phyloP scores from a whole-genome alignment of 1,140 invertebrate species.

The Antheraea pernyi region DNA sequence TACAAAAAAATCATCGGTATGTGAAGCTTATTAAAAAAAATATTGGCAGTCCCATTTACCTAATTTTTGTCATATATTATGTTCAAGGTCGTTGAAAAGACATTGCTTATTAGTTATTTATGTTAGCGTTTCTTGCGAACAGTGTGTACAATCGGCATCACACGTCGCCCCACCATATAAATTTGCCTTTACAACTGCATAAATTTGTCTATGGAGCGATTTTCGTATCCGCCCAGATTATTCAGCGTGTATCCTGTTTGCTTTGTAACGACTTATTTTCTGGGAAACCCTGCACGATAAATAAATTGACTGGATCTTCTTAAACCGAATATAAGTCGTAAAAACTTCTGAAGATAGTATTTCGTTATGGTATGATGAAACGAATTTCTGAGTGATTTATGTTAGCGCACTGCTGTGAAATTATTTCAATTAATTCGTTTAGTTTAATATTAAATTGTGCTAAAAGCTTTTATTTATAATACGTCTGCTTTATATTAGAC shows the following conservation, averaged over 20 bases:
- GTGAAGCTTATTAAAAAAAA: too few relatives aligned
- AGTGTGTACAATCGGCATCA: slow-evolving; percentile 31
- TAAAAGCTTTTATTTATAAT: too few relatives aligned
- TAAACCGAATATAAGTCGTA: slow-evolving; percentile 18
- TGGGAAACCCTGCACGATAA: slow-evolving; percentile 49
- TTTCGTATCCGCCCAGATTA: slow-evolving; percentile 61
- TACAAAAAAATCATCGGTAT: too few relatives aligned
- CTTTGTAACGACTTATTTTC: slow-evolving; percentile 43
- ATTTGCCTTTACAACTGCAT: slow-evolving; percentile 69
- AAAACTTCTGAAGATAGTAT: slow-evolving; percentile 12
- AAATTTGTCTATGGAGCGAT: slow-evolving; percentile 74
- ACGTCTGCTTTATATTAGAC: too few relatives aligned
- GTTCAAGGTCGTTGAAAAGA: too few relatives aligned
- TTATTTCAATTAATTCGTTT: not conserved
- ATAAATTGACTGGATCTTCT: slow-evolving; percentile 28
- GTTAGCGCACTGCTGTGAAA: not conserved
- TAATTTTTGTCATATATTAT: too few relatives aligned
- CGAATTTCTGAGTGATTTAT: not conserved
- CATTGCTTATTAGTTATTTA: not conserved
- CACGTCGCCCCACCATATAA: slow-evolving; percentile 60
- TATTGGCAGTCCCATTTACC: too few relatives aligned
- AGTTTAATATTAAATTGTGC: too few relatives aligned
- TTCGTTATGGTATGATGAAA: not conserved
- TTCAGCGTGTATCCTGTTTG: slow-evolving; percentile 56
- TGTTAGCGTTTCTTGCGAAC: slow-evolving; percentile 1